phyloP scores from a whole-genome alignment of 2,888 invertebrate genomes.

The Agrypnus murinus region DNA sequence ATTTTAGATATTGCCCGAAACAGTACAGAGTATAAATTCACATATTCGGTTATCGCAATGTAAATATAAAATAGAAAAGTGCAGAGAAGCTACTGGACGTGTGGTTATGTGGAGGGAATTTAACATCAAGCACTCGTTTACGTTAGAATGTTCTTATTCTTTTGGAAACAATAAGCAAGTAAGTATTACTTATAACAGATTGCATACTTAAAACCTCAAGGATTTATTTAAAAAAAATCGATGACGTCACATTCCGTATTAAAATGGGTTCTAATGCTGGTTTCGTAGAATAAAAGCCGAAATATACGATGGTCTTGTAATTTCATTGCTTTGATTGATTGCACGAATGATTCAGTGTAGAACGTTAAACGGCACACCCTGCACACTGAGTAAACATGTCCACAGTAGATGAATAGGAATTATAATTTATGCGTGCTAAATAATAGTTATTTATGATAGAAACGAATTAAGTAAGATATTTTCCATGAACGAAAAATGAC shows the following conservation, averaged over 20 bases:
- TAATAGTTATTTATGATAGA: too few relatives aligned
- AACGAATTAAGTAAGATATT: too few relatives aligned
- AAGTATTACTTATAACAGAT: too few relatives aligned
- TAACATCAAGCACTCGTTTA: constrained; percentile 84
- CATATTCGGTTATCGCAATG: constrained; percentile 56
- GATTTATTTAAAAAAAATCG: too few relatives aligned
- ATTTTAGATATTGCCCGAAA: constrained; percentile 48
- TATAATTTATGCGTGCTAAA: too few relatives aligned
- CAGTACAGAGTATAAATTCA: constrained; percentile 48
- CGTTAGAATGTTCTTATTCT: constrained; percentile 91
- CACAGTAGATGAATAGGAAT: too few relatives aligned
- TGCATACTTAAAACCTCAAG: too few relatives aligned
- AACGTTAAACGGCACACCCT: too few relatives aligned
- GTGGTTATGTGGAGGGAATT: constrained; percentile 91
- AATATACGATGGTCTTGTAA: too few relatives aligned
- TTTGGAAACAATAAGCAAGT: constrained; percentile 58
- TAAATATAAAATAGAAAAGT: constrained; percentile 81
- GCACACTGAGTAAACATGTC: too few relatives aligned
- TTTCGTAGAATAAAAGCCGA: background rate
- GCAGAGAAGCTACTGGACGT: constrained; percentile 87
- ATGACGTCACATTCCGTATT: background rate
- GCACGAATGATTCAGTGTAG: too few relatives aligned
- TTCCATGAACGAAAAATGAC: too few relatives aligned
- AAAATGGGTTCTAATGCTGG: background rate
- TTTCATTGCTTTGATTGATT: background rate